These are phyloP conservation scores for Gavia stellata DNA, from an alignment of 2,113 vertebrate species.

Conservation along the genomic window DNA sequence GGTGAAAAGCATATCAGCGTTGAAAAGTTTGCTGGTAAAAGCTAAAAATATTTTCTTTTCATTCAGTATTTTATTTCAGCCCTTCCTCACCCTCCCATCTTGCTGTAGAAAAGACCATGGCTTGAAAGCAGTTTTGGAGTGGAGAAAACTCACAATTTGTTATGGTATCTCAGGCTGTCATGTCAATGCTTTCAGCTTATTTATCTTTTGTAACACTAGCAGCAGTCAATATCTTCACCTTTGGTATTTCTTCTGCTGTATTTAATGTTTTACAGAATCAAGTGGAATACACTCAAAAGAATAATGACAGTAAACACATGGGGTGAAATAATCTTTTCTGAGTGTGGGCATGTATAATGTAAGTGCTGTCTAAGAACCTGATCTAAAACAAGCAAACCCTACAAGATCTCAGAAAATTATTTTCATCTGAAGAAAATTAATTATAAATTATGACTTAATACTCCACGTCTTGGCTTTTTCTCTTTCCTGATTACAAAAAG, in stretches of 20 bases:
- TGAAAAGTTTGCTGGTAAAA: background rate
- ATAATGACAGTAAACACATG: background rate
- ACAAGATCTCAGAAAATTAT: background rate
- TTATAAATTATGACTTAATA: background rate
- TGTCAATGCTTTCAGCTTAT: background rate
- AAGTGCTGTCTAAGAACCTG: background rate
- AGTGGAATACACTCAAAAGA: background rate
- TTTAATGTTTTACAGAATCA: background rate
- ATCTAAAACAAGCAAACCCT: background rate
- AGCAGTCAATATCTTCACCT: background rate
- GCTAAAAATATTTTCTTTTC: background rate
- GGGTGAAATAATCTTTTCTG: background rate
- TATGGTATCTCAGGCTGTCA: background rate
- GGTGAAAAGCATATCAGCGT: background rate
- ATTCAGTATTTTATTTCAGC: background rate
- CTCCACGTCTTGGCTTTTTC: background rate
- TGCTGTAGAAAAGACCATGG: background rate
- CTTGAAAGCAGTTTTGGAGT: background rate
- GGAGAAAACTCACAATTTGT: background rate
- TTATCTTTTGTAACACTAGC: background rate
- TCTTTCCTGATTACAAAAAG: background rate
- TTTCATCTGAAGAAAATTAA: slow-evolving; percentile 9
- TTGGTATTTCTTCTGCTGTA: background rate
- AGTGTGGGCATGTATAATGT: background rate
- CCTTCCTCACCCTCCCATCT: background rate